These are phyloP conservation scores for Rhinogobio ventralis DNA, from an alignment of 2,797 vertebrate species.

Conservation along the genomic window DNA sequence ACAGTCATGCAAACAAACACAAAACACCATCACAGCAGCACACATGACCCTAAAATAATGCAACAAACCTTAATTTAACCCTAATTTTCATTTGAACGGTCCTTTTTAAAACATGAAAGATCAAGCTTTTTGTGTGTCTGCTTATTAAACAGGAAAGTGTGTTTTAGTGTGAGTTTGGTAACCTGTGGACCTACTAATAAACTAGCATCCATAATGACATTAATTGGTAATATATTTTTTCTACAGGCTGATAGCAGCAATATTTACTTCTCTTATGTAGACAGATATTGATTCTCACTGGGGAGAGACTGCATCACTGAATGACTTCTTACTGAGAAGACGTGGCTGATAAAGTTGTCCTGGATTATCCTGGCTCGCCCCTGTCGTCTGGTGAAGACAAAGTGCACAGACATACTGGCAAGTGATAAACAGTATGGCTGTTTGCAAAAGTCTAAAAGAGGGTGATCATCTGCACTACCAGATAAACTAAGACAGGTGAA, in stretches of 20 bases:
- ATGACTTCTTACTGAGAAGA: background rate
- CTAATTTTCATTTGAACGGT: too few species aligned
- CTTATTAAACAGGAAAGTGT: too few species aligned
- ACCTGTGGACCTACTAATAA: slow-evolving; percentile 21
- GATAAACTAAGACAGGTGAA: slow-evolving; percentile 28
- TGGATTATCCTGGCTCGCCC: slow-evolving; percentile 24
- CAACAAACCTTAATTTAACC: too few species aligned
- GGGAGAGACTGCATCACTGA: background rate
- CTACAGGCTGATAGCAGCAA: slow-evolving; percentile 4
- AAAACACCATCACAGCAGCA: background rate
- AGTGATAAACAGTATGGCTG: slow-evolving; percentile 32
- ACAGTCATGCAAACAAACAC: background rate
- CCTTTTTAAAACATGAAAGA: too few species aligned
- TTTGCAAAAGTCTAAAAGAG: slow-evolving; percentile 24
- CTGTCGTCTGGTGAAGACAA: slow-evolving; percentile 36
- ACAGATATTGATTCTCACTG: slow-evolving; percentile 37
- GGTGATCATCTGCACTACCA: slow-evolving; percentile 21
- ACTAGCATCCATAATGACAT: slow-evolving; percentile 27
- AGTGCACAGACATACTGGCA: slow-evolving; percentile 38
- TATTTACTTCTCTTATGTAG: slow-evolving; percentile 26
- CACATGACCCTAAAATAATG: too few species aligned
- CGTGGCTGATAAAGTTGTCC: slow-evolving; percentile 40
- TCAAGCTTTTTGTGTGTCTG: too few species aligned
- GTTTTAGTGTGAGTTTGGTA: too few species aligned
- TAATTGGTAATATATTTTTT: slow-evolving; percentile 31